A percentile compares a stretch with the other conserved stretches of the same genome.
Conservation (phyloP, 2,113 vertebrate genomes). For the Mesitornis unicolor region DNA sequence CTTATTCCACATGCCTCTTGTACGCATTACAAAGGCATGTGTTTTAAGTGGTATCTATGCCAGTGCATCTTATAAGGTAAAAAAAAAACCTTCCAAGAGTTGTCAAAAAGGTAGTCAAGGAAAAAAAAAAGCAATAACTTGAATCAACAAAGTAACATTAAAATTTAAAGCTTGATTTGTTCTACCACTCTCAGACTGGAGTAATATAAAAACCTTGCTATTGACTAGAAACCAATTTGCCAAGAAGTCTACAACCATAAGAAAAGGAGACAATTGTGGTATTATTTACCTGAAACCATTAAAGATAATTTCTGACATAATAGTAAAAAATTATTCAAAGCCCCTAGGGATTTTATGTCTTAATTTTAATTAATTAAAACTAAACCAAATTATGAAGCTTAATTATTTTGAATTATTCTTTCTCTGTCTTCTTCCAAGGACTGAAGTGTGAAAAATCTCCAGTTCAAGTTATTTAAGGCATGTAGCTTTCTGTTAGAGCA, state of each 20-base stretch:
- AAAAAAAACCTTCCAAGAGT: background rate
- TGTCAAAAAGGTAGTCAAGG: background rate
- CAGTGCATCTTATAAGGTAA: background rate
- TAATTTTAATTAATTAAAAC: constrained; percentile 24
- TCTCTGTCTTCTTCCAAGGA: background rate
- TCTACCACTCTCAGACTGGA: background rate
- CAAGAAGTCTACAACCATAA: background rate
- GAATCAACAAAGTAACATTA: background rate
- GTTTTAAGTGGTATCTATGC: background rate
- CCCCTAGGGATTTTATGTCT: background rate
- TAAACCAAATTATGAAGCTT: background rate
- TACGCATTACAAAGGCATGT: background rate
- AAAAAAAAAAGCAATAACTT: background rate
- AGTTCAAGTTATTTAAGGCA: background rate
- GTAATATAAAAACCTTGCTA: background rate
- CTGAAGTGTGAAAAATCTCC: background rate
- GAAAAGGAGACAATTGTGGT: background rate
- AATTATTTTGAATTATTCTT: background rate
- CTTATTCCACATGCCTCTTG: background rate
- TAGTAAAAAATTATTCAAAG: background rate
- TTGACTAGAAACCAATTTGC: background rate
- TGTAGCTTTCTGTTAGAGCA: background rate
- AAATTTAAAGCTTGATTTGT: background rate
- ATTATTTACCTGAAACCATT: constrained; percentile 32
- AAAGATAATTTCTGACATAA: constrained; percentile 5